Conservation (phyloP, 2,888 invertebrate genomes). For the Trissonchulus sp. region DNA sequence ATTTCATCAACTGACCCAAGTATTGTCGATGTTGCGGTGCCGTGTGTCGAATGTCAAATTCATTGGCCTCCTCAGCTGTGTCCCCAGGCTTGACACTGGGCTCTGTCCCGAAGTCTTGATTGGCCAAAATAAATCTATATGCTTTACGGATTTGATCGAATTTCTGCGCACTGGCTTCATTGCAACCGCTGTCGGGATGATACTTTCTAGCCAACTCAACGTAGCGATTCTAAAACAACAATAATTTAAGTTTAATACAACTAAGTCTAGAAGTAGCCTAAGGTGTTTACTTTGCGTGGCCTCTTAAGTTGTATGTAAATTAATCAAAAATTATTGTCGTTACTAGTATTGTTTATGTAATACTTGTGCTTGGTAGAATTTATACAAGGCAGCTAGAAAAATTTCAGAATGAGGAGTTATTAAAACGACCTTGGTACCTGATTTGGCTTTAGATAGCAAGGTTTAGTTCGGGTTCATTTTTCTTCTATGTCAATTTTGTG, state of each 20-base stretch:
- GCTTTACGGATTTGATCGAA: constrained; percentile 64
- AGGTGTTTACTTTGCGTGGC: no score
- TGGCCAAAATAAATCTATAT: constrained; percentile 51
- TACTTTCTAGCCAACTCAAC: constrained; percentile 69
- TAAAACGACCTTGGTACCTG: no score
- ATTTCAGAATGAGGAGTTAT: no score
- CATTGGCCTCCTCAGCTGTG: constrained; percentile 54
- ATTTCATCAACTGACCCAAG: constrained; percentile 18
- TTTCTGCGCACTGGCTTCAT: constrained; percentile 66
- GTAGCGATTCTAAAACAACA: constrained; percentile 59
- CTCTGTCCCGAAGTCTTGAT: constrained; percentile 44
- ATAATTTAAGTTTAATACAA: not conserved
- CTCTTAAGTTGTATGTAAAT: no score
- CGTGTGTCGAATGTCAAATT: constrained; percentile 63
- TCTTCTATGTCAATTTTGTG: no score
- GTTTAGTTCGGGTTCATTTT: no score
- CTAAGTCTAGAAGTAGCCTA: no score
- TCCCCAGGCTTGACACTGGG: constrained; percentile 51
- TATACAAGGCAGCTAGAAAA: no score
- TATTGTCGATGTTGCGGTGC: constrained; percentile 71
- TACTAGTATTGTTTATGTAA: no score
- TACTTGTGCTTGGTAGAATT: no score
- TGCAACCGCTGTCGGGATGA: constrained; percentile 72
- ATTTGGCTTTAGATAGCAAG: no score
- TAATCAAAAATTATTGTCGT: no score